phyloP scores from a whole-genome alignment of 2,888 invertebrate genomes.

The Ectobius pallidus region DNA sequence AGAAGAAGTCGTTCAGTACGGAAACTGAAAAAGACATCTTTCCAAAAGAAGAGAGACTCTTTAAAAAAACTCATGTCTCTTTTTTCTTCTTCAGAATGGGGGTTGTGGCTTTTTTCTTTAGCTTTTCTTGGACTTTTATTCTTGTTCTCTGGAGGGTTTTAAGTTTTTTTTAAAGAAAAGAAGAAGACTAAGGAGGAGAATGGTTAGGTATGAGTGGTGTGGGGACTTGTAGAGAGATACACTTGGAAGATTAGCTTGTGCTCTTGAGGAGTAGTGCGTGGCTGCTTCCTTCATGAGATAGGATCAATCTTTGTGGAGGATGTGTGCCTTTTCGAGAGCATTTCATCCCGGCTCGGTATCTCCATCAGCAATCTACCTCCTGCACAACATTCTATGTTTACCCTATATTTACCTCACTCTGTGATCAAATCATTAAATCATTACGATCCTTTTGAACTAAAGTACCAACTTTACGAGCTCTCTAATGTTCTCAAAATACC shows the following conservation, averaged over 20 bases:
- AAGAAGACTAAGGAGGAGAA: neutral
- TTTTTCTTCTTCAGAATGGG: constrained; percentile 17
- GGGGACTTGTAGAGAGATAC: constrained; percentile 22
- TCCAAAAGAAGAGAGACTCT: constrained; percentile 17
- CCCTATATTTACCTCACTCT: neutral
- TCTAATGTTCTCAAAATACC: too few species aligned
- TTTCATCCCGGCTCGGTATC: neutral
- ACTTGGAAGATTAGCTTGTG: constrained; percentile 37
- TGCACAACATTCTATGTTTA: neutral
- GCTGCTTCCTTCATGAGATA: neutral
- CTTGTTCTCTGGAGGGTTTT: constrained; percentile 32
- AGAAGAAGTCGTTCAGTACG: constrained; percentile 24
- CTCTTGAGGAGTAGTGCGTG: neutral
- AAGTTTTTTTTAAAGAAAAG: constrained; percentile 18
- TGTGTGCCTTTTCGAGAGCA: neutral
- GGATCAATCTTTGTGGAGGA: constrained; percentile 9
- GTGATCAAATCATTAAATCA: neutral
- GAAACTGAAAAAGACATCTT: constrained; percentile 30
- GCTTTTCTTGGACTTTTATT: constrained; percentile 27
- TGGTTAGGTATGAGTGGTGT: neutral
- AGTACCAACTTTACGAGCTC: too few species aligned
- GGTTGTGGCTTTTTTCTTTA: constrained; percentile 21
- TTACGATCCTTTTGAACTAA: too few species aligned
- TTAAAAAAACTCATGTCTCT: constrained; percentile 25
- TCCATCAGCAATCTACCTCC: neutral